Conservation (phyloP, 2,888 invertebrate genomes). For the Atherix ibis region DNA sequence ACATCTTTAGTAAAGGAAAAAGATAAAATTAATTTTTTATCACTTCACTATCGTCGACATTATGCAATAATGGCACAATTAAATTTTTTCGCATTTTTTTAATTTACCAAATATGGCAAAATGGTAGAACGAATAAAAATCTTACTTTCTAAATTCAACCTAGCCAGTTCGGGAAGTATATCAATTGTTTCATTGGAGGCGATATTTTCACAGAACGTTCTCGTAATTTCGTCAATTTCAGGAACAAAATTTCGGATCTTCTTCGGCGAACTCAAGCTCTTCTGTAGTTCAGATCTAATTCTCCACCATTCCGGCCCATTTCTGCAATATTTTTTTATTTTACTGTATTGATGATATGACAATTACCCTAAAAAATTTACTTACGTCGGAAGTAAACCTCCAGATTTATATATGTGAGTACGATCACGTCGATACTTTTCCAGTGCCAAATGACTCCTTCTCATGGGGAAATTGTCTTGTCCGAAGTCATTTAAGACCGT, state of each 20-base stretch:
- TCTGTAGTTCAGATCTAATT: conserved; percentile 63
- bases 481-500: conserved; percentile 47
- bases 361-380: conserved; percentile 14
- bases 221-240: conserved; percentile 45
- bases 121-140: too few relatives aligned
- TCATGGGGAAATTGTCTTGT: conserved; percentile 49
- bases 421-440: conserved; percentile 58
- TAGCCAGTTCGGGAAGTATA: conserved; percentile 51
- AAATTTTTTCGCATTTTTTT: too few relatives aligned
- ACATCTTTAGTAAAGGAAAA: too few relatives aligned
- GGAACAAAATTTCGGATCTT: conserved; percentile 50
- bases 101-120: too few relatives aligned
- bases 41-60: too few relatives aligned
- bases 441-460: conserved; percentile 69
- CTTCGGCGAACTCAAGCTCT: conserved; percentile 55
- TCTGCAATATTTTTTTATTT: conserved; percentile 29
- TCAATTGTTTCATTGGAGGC: conserved; percentile 35
- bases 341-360: neutral
- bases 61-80: too few relatives aligned
- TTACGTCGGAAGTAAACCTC: conserved; percentile 75
- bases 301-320: conserved; percentile 75
- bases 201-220: conserved; percentile 45
- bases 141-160: conserved; percentile 67
- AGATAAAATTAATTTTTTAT: too few relatives aligned
- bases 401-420: conserved; percentile 58